Conservation (phyloP, 2,113 vertebrate genomes). For the Bettongia penicillata region DNA sequence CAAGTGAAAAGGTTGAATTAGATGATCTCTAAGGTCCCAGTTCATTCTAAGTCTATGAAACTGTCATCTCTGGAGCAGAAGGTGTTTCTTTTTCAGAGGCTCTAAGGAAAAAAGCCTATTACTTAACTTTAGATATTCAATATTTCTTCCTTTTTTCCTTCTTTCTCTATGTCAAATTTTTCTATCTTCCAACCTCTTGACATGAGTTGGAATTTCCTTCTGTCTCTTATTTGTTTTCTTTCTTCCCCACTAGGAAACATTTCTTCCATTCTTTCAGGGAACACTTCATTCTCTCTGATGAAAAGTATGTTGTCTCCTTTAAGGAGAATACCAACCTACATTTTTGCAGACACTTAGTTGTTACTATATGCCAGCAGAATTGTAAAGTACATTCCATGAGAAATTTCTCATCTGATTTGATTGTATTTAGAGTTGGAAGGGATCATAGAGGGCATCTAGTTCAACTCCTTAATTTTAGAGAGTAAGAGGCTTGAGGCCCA, state of each 20-base stretch:
- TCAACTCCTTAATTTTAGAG: not conserved
- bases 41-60: not conserved
- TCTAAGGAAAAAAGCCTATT: not conserved
- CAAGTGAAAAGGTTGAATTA: not conserved
- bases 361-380: not conserved
- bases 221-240: not conserved
- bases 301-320: not conserved
- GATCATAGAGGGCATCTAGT: not conserved
- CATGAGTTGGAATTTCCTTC: not conserved
- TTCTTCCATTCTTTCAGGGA: not conserved
- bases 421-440: not conserved
- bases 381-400: not conserved
- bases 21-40: not conserved
- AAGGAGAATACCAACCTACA: not conserved
- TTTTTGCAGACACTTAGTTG: not conserved
- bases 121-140: not conserved
- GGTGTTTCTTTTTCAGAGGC: not conserved
- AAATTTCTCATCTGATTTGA: not conserved
- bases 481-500: not conserved
- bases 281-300: not conserved
- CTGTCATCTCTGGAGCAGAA: not conserved
- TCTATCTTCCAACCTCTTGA: not conserved
- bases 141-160: not conserved
- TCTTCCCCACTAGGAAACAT: not conserved
- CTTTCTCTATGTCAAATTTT: not conserved